Evolutionary conservation across 2,888 invertebrate genomes (phyloP), one percentile per base, ranked within the genome.

Genomic region (Therioaphis trifolii): DNA sequence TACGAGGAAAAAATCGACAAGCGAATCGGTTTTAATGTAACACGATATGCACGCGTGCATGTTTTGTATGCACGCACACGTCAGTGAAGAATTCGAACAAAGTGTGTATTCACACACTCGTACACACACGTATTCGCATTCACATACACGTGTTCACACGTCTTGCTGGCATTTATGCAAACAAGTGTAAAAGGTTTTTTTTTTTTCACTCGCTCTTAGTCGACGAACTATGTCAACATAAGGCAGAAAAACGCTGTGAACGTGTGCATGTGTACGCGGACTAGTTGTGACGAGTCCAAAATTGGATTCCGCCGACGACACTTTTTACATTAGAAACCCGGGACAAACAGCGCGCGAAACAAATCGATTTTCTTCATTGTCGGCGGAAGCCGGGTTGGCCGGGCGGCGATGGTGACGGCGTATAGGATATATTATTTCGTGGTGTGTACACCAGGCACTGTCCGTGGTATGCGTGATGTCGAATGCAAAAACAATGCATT

Each of bases 281-380:
- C 49, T 82, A 72, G 72, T 82, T 82, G 80, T 82, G 80, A 82
- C 80, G 80, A 82, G 72, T 63, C 61, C 63, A 63, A 82, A 82
- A 82, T 82, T 82, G 72, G 80, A 82, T 82, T 82, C 63, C 61
- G 18, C 80, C 80, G 80, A 82, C 63, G 80, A 82, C 72, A 82
- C 72, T 63, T 82, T 82, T 82, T 74, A 72, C 80, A 82, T 82
- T 82, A 82, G 29, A 49, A 21, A 40, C 18, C 7, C n/a, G 72
- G 27, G 55, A 72, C 61, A 49, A 80, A 61, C 80, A 21, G 61
- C 61, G 24, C n/a, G 43, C 66, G 72, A 49, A 72, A 82, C 63
- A 82, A 82, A 72, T 72, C 80, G 80, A 82, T 72, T 72, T 61
- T 63, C 35, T 61, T 58, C 69, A 43, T 11, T 27, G 71, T 15